Percentiles rank a stretch among this genome's conserved stretches.
Evolutionary conservation across 2,797 vertebrate species (phyloP).

Genomic region (Coilia nasus): DNA sequence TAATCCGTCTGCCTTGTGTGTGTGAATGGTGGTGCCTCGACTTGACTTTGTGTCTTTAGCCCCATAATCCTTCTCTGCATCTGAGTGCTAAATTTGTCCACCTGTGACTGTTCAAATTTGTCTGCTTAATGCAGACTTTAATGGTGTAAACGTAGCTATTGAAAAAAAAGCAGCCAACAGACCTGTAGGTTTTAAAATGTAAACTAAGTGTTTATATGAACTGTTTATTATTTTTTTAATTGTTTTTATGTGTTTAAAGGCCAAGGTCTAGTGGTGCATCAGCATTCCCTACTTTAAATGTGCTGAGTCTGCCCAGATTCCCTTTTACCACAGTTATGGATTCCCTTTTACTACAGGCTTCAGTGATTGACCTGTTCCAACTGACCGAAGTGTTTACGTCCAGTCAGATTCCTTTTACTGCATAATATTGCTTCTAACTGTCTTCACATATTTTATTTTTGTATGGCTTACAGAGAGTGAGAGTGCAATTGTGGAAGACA

Average conservation of each 20-base stretch:
- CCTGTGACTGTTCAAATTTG: slow-evolving; percentile 32
- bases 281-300: neutral
- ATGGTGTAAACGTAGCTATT: neutral
- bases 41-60: slow-evolving; percentile 54
- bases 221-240: neutral
- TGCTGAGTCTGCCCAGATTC: neutral
- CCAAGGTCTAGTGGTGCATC: neutral
- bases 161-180: neutral
- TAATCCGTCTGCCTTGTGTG: slow-evolving; percentile 66
- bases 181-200: neutral
- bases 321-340: too few relatives aligned
- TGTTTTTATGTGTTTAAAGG: neutral
- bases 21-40: slow-evolving; percentile 29
- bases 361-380: too few relatives aligned
- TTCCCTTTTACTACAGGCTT: too few relatives aligned
- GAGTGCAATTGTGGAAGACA: too few relatives aligned
- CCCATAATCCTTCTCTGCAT: slow-evolving; percentile 65
- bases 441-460: too few relatives aligned
- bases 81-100: slow-evolving; percentile 49
- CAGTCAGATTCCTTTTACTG: too few relatives aligned
- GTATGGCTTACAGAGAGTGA: too few relatives aligned
- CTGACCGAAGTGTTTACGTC: too few relatives aligned
- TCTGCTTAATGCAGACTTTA: slow-evolving; percentile 26
- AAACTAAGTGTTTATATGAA: neutral
- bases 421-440: too few relatives aligned